Percentiles rank a stretch among this genome's conserved stretches.
These are phyloP conservation scores for Myiagra hebetior DNA, from an alignment of 2,113 vertebrate species.

Conservation along the genomic window DNA sequence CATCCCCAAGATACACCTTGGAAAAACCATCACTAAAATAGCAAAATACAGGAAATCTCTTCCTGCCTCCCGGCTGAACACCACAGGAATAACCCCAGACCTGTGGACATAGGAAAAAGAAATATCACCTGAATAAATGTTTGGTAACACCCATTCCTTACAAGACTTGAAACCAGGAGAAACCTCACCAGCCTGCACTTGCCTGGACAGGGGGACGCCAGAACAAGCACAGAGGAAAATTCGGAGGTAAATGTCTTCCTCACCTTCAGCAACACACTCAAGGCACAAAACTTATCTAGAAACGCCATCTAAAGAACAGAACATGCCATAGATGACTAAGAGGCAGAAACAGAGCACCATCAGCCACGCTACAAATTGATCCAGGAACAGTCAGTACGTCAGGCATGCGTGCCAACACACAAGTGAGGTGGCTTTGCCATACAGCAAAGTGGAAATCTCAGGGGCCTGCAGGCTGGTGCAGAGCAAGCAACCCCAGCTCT, in stretches of 20 bases:
- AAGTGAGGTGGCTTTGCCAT: not conserved
- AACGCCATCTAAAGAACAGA: constrained; percentile 4
- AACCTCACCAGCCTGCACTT: not conserved
- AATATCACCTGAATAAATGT: not conserved
- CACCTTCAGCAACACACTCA: not conserved
- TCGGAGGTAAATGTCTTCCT: constrained; percentile 64
- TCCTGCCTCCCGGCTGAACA: not conserved
- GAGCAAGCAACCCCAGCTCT: not conserved
- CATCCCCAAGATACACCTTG: not conserved
- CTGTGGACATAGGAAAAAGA: not conserved
- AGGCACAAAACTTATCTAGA: not conserved
- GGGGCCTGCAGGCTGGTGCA: not conserved
- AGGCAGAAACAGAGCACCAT: not conserved
- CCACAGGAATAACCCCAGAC: not conserved
- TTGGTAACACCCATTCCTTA: not conserved
- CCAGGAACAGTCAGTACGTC: not conserved
- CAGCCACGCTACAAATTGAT: not conserved
- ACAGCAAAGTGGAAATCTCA: not conserved
- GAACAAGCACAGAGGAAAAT: constrained; percentile 57
- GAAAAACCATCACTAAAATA: not conserved
- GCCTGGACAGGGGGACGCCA: constrained; percentile 15
- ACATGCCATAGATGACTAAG: not conserved
- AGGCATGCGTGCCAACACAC: not conserved
- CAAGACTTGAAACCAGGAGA: not conserved
- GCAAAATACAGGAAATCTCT: not conserved